Evolutionary conservation across 2,888 invertebrate genomes (phyloP), one percentile per base, ranked within the genome.

Genomic region (Neoitamus cyanurus): DNA sequence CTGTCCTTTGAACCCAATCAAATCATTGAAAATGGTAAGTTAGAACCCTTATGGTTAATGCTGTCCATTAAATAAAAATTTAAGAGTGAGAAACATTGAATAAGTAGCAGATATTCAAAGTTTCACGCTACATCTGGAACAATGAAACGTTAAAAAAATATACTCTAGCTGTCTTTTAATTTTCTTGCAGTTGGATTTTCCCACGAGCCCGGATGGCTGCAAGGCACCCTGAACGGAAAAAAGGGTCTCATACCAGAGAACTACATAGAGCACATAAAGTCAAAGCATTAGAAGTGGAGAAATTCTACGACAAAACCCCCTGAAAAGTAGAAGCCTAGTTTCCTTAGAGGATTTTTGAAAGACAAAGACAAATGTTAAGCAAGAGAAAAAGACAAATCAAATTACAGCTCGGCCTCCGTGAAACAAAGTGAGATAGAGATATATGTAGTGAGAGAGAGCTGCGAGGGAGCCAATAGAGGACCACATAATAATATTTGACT

Each of bases 1-100:
- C 93, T 99, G 88, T 98, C 98, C 34, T 99, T 99, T 93, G 98
- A 98, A 93, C 98, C 99, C 87, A 99, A 99, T 93, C 97, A 98
- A 94, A 97, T 99, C 89, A 97, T 99, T 89, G 97, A 96, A 86
- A 97, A 98, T 93, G 98, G 99, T 98, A 92, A 89, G 88, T 88
- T 80, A 7, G n/a, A n/a, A n/a, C n/a, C n/a, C n/a, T n/a, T n/a
- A n/a, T n/a, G n/a, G n/a, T n/a, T n/a, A n/a, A n/a, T n/a, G n/a
- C n/a, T n/a, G n/a, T n/a, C n/a, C n/a, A n/a, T 20, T 48, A 48
- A 69, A 15, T 34, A 34, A 15, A 28, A 46, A 7, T 86, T 83
- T 75, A n/a, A 11, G 3, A 36, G 7, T 36, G 36, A 36, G 7
- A 36, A 36, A 6, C 5, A 36, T 36, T 36, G 5, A 31, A 31